Evolutionary conservation across 2,888 invertebrate species (phyloP).

Genomic region (Halictus ligatus): DNA sequence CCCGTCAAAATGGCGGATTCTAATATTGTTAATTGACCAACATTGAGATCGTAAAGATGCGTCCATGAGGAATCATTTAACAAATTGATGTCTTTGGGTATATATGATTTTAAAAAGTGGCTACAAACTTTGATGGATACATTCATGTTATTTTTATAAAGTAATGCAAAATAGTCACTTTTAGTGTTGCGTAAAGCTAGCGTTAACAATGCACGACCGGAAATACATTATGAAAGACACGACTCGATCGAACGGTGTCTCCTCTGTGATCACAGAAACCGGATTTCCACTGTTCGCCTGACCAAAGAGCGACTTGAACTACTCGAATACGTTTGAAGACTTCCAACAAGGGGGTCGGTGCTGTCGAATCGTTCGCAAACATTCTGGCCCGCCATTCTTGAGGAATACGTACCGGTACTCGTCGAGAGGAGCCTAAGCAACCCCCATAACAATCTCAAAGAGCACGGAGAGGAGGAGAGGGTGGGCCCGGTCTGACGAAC

Average conservation of each 20-base stretch:
- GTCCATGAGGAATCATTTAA: too few species aligned
- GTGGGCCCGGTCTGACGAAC: constrained; percentile 13
- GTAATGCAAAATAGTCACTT: too few species aligned
- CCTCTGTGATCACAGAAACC: neutral
- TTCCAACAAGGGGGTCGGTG: neutral
- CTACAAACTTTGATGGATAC: too few species aligned
- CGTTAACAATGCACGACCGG: too few species aligned
- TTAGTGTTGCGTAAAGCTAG: too few species aligned
- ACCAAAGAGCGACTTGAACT: neutral
- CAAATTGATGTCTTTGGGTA: too few species aligned
- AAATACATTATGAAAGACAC: neutral
- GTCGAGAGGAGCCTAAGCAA: neutral
- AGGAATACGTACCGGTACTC: neutral
- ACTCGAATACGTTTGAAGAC: neutral
- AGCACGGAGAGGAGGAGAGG: neutral
- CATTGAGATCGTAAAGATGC: too few species aligned
- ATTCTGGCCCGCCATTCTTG: neutral
- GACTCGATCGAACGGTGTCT: neutral
- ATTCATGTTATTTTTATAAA: too few species aligned
- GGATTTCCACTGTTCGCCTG: neutral
- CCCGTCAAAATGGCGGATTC: too few species aligned
- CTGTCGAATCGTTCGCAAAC: neutral
- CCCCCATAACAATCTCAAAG: constrained; percentile 13
- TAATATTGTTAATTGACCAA: too few species aligned
- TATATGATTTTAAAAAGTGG: too few species aligned